Conservation (phyloP, 2,888 invertebrate species). For the Eupithecia dodoneata region DNA sequence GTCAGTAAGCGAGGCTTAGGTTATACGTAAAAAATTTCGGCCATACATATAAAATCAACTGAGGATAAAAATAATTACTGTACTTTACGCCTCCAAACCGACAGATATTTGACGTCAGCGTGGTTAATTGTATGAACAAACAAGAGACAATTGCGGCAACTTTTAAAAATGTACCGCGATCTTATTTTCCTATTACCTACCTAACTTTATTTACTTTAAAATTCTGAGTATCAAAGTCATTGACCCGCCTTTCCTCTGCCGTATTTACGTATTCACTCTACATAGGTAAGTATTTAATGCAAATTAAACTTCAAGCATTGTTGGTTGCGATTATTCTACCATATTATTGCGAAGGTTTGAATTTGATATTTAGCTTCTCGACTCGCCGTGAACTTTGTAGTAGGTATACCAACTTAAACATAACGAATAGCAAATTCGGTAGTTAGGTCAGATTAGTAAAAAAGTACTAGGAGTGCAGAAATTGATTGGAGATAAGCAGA, state of each 20-base stretch:
- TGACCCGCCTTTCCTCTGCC: constrained; percentile 20
- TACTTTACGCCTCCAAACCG: too few species aligned
- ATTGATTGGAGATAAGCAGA: too few species aligned
- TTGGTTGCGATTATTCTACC: constrained; percentile 4
- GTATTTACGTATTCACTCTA: constrained; percentile 17
- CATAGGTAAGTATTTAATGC: constrained; percentile 11
- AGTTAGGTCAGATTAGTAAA: too few species aligned
- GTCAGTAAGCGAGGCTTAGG: too few species aligned
- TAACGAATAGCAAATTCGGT: background rate
- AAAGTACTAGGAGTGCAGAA: too few species aligned
- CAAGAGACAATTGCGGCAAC: too few species aligned
- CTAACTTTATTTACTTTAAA: background rate
- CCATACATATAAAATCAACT: too few species aligned
- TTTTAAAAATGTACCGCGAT: too few species aligned
- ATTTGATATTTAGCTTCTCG: background rate
- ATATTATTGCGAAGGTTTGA: background rate
- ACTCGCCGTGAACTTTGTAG: background rate
- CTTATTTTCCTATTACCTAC: background rate
- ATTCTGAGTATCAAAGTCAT: constrained; percentile 15
- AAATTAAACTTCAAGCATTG: constrained; percentile 14
- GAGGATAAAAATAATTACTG: too few species aligned
- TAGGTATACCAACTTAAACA: background rate
- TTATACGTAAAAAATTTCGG: too few species aligned
- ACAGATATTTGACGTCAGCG: too few species aligned
- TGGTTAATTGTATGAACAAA: too few species aligned